Evolutionary conservation across 1,140 invertebrate genomes (phyloP), one percentile per base, ranked within the genome.

Genomic region (Drosophila yakuba): DNA sequence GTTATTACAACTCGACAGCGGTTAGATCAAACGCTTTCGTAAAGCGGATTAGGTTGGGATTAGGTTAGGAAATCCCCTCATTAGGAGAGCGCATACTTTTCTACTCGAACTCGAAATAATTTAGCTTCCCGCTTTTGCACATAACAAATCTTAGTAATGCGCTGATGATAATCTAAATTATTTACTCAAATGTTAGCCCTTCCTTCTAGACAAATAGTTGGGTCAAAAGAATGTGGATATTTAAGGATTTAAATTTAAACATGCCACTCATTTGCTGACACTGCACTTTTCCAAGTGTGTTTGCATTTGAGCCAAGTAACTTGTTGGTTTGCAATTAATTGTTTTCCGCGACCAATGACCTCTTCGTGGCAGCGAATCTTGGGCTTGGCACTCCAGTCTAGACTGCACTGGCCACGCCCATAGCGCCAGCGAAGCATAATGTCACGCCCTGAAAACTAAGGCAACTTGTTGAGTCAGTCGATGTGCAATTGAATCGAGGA

Each of bases 271-370:
- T 44, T 25, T 7, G 14, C 36, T 12, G 6, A 4, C 12, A 3
- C 8, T n/a, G 12, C 4, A 20, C 4, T 57, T 58, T 58, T 17
- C 43, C 0, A 1, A 35, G 55, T 63, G 60, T 63, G 1, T 14
- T 4, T 15, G 3, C 2, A 6, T 8, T 60, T 7, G 8, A 32
- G 32, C 2, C 38, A 11, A 43, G 60, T 35, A 35, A 60, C 60
- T 63, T 63, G 38, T 60, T 35, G 51, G 51, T 8, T 25, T 57
- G 38, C 56, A 63, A 60, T 63, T 63, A 63, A 63, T 63, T 23
- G 38, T 12, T 28, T 4, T 5, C 8, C 15, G 17, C 52, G 36
- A 41, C 52, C 17, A 54, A 41, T 63, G 60, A 63, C 55, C 60
- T 15, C 60, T 32, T 43, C 10, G 36, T 20, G 60, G 60, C 32